Base-by-base conservation (phyloP, 2,113 vertebrate genomes). In the Brachirus orientalis region DNA sequence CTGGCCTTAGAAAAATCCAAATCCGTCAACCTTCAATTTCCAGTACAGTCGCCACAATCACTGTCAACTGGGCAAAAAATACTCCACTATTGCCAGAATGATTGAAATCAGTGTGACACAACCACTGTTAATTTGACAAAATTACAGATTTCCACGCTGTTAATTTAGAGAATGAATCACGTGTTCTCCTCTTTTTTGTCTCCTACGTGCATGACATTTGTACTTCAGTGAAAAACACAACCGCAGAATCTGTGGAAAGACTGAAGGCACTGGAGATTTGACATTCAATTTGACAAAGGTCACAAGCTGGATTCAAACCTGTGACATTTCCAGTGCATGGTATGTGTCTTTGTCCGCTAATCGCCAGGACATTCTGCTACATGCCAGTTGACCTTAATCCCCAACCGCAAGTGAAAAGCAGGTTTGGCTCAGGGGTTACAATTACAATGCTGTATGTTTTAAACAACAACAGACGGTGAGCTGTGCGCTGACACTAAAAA, bases 261-360 rank as follows among this genome's bases (percentile, higher is more conserved):
- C 53, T 47, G 44, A 82, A 56, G 44, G 58, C 37, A 62, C 63
- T 0, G 4, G 18, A 61, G 53, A 65, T 59, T 35, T 82, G 80
- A 82, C 83, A 85, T 83, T 86, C 75, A 82, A n/a, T n/a, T n/a
- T n/a, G n/a, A 17, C 11, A 75, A 85, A 83, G 78, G 79, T 83
- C 79, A 81, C 41, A 63, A 51, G 60, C 77, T 77, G 61, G 57
- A 83, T 69, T 83, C 79, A 77, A 68, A 80, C 75, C 69, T 83
- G 69, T 85, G 85, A 80, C 83, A 80, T 86, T 87, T 89, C 33
- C 33, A 57, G 17, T 18, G 20, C 19, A 18, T 40, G 19, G 16
- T 33, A 14, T 69, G 63, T 8, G 1, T 60, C 63, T 62, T 44
- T 57, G 63, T 60, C 59, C 8, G 18, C 54, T 71, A 53, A 70